Percentiles rank a stretch among this genome's conserved stretches.
These are phyloP conservation scores for Conopomorpha cramerella DNA, from an alignment of 1,140 invertebrate species.

Conservation along the genomic window DNA sequence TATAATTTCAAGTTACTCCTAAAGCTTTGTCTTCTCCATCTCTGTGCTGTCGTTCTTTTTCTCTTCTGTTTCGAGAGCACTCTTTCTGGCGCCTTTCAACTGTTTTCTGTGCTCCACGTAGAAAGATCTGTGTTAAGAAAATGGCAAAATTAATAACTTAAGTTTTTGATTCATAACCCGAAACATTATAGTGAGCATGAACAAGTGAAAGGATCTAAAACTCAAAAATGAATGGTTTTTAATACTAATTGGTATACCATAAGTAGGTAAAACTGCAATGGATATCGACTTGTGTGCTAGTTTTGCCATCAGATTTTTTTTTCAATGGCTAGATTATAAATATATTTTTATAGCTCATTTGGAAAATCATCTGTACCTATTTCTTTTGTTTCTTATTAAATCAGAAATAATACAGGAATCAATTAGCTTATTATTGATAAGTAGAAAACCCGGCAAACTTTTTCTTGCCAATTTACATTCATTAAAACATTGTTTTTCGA, in stretches of 20 bases:
- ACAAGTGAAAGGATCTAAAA: no score
- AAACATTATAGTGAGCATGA: not conserved
- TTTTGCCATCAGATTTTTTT: not conserved
- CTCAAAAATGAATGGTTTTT: not conserved
- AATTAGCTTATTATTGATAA: no score
- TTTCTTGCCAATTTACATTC: no score
- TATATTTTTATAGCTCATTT: no score
- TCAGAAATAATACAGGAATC: no score
- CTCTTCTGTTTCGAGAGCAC: constrained; percentile 36
- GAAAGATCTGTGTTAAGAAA: constrained; percentile 24
- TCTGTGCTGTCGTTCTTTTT: constrained; percentile 30
- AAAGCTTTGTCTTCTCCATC: no score
- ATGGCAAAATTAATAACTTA: not conserved
- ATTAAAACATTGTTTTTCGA: no score
- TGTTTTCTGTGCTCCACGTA: constrained; percentile 25
- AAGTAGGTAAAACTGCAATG: not conserved
- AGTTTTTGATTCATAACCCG: not conserved
- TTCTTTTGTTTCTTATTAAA: no score
- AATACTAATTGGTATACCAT: not conserved
- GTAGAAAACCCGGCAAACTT: no score
- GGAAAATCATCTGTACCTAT: no score
- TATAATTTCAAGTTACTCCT: no score
- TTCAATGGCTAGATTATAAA: no score
- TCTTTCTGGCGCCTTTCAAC: constrained; percentile 22
- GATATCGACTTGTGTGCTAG: not conserved